Evolutionary conservation across 1,140 invertebrate genomes (phyloP).

Genomic region (Geopemphigus sp.): DNA sequence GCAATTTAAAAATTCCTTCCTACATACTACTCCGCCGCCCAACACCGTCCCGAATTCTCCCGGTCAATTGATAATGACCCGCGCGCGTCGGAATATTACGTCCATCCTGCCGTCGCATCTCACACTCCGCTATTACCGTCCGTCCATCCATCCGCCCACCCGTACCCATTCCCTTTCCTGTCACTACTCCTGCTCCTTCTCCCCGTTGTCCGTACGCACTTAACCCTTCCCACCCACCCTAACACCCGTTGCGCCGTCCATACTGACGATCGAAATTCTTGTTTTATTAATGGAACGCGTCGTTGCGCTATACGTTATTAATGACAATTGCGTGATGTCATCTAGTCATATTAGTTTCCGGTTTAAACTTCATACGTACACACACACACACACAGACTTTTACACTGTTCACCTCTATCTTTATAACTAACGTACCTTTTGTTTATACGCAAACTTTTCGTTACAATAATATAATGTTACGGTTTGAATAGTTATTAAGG

Average conservation of each 20-base stretch:
- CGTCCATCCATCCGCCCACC: background rate
- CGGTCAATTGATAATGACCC: constrained; percentile 45
- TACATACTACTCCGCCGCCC: background rate
- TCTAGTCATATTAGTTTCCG: constrained; percentile 41
- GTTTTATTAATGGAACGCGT: constrained; percentile 43
- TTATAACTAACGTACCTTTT: no score
- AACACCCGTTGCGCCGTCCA: background rate
- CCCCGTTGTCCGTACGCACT: no score
- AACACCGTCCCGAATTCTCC: background rate
- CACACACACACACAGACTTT: background rate
- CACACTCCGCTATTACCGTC: no score
- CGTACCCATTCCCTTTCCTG: background rate
- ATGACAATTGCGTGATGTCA: constrained; percentile 43
- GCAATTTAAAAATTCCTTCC: constrained; percentile 49
- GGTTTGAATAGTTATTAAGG: no score
- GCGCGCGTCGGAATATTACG: constrained; percentile 27
- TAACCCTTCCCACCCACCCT: no score
- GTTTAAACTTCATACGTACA: background rate
- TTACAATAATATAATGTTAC: no score
- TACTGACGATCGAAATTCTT: background rate
- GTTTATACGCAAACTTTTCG: no score
- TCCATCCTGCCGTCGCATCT: constrained; percentile 6
- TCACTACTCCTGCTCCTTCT: no score
- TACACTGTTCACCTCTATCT: no score
- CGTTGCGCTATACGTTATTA: constrained; percentile 27